Base-by-base conservation (phyloP, 2,797 vertebrate genomes). In the Acridotheres tristis region DNA sequence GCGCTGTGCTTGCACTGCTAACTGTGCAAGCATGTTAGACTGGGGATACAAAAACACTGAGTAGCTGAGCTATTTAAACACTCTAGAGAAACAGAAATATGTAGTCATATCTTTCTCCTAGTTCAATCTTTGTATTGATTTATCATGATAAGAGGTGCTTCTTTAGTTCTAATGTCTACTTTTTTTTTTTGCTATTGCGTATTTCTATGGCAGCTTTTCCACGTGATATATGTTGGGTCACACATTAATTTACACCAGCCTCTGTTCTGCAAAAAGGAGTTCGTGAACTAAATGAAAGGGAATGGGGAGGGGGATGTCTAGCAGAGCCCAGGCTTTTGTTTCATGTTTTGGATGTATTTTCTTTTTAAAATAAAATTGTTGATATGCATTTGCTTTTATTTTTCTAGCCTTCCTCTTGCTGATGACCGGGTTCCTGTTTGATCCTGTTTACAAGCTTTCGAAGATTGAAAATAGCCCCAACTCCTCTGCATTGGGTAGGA, bases 391-490 rank as follows among this genome's bases (percentile, higher is more conserved):
- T 96, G 83, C 82, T 91, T 95, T 97, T 95, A 76, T 97, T 97
- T 96, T 94, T 78, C 76, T 94, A 97, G 97, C 76, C 59, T 92
- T 91, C 87, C 43, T 94, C 87, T 96, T 94, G 93, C 97, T 96
- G 96, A 97, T 97, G 96, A 96, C 79, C 27, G 4, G 12, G 72
- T 96, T 97, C 92, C 94, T 92, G 93, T 96, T 97, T 97, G 97
- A 96, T 96, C 95, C 93, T 94, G 84, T 95, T 97, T 93, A 95
- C 93, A 97, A 96, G 97, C 96, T 89, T 94, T 76, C 73, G 79
- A 94, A 96, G 93, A 83, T 27, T 85, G 89, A 97, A 88, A 96
- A 91, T 89, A 96, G 86, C 87, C 93, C 80, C 74, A 89, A 43
- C 92, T 95, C 89, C 67, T 90, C 90, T 74, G 79, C 74, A 66